phyloP scores from a whole-genome alignment of 2,888 invertebrate species.

The Bellardia bayeri region DNA sequence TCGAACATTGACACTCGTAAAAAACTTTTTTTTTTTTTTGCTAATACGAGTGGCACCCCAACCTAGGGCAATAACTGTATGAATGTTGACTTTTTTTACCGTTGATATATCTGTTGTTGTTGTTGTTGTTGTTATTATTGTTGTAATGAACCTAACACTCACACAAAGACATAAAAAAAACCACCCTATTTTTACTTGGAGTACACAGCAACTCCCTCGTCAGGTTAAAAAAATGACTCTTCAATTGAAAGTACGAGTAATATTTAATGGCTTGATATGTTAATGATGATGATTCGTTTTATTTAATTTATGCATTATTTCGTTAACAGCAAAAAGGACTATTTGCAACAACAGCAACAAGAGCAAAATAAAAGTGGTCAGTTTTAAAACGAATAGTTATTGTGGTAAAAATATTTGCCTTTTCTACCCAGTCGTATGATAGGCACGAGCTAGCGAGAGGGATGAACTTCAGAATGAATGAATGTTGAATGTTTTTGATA shows the following conservation, averaged over 20 bases:
- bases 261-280: conserved; percentile 71
- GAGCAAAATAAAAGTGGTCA: conserved; percentile 27
- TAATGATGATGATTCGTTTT: conserved; percentile 73
- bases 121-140: not conserved
- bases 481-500: conserved; percentile 43
- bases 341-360: conserved; percentile 51
- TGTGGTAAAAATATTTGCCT: conserved; percentile 61
- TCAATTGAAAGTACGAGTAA: not conserved
- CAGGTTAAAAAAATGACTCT: conserved; percentile 33
- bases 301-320: conserved; percentile 68
- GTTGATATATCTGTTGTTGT: not conserved
- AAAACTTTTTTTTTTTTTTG: conserved; percentile 38
- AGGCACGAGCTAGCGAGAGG: not conserved
- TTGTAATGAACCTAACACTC: conserved; percentile 18
- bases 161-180: conserved; percentile 2
- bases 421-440: not conserved
- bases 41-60: conserved; percentile 21
- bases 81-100: not conserved
- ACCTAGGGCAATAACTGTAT: conserved; percentile 67
- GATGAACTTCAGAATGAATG: not conserved
- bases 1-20: conserved; percentile 51
- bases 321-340: conserved; percentile 37
- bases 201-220: conserved; percentile 52
- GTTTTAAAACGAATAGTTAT: conserved; percentile 17
- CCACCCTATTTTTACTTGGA: conserved; percentile 36